Evolutionary conservation across 2,113 vertebrate species (phyloP).

Genomic region (Tychaedon coryphoeus): DNA sequence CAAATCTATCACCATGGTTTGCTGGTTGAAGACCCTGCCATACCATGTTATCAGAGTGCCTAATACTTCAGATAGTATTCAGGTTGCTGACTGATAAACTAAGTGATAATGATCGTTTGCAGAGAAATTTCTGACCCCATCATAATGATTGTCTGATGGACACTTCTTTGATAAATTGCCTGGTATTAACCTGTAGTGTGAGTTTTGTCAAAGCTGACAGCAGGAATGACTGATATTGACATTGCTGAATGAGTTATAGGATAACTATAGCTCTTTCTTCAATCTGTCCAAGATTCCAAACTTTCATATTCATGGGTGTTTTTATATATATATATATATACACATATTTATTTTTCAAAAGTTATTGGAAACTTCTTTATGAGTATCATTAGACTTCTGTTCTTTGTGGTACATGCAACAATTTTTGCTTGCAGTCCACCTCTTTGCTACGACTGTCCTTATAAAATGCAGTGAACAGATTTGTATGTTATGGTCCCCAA

Average conservation of each 20-base stretch:
- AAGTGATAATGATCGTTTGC: background rate
- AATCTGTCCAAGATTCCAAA: background rate
- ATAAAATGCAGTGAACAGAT: background rate
- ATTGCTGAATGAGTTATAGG: background rate
- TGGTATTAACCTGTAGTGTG: background rate
- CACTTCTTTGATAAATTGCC: constrained; percentile 10
- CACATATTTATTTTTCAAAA: background rate
- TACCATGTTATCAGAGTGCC: background rate
- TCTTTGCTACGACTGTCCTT: background rate
- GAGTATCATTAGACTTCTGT: background rate
- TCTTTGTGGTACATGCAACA: background rate
- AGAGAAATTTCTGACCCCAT: constrained; percentile 3
- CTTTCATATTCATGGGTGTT: background rate
- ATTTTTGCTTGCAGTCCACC: background rate
- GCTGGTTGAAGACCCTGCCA: background rate
- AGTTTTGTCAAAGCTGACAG: constrained; percentile 14
- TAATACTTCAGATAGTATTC: background rate
- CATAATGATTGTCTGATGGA: background rate
- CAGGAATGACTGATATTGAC: background rate
- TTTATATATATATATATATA: too few relatives aligned
- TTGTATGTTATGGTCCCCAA: fast-evolving
- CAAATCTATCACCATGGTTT: background rate
- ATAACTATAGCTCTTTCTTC: background rate
- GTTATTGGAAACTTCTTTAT: background rate
- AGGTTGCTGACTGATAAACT: background rate